These are phyloP conservation scores for Neodontobutis hainanensis DNA, from an alignment of 2,113 vertebrate genomes.

Conservation along the genomic window DNA sequence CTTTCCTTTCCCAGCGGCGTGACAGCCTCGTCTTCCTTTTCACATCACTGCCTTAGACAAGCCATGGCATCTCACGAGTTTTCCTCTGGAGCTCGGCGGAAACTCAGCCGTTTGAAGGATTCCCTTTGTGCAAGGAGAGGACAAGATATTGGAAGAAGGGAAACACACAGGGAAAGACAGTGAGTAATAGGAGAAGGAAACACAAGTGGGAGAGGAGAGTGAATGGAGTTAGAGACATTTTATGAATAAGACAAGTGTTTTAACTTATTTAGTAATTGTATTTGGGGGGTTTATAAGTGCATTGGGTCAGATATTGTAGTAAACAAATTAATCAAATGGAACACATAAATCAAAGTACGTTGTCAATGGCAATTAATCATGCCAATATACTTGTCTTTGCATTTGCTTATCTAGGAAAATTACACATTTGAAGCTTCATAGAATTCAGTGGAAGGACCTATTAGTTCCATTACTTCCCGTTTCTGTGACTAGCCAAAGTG, in stretches of 20 bases:
- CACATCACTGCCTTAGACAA: conserved; percentile 6
- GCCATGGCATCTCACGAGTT: conserved; percentile 70
- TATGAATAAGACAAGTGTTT: not conserved
- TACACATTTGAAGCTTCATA: too few relatives aligned
- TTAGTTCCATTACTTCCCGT: too few relatives aligned
- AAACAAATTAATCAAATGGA: too few relatives aligned
- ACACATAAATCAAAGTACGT: too few relatives aligned
- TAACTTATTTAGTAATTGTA: too few relatives aligned
- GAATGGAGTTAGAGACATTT: not conserved
- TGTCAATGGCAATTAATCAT: too few relatives aligned
- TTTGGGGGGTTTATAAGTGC: too few relatives aligned
- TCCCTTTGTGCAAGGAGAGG: conserved; percentile 67
- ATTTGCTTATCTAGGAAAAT: too few relatives aligned
- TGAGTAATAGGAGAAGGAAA: not conserved
- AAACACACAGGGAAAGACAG: conserved; percentile 15
- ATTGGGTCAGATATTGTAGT: too few relatives aligned
- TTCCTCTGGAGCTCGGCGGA: conserved; percentile 78
- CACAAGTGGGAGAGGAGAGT: not conserved
- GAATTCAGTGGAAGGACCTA: too few relatives aligned
- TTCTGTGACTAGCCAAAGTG: too few relatives aligned
- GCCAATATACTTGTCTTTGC: too few relatives aligned
- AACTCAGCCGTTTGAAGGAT: conserved; percentile 80
- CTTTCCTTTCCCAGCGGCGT: conserved; percentile 15
- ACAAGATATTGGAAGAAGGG: conserved; percentile 15
- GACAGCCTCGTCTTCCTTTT: conserved; percentile 38